Evolutionary conservation across 2,888 invertebrate species (phyloP).

Genomic region (Slavum lentiscoides): DNA sequence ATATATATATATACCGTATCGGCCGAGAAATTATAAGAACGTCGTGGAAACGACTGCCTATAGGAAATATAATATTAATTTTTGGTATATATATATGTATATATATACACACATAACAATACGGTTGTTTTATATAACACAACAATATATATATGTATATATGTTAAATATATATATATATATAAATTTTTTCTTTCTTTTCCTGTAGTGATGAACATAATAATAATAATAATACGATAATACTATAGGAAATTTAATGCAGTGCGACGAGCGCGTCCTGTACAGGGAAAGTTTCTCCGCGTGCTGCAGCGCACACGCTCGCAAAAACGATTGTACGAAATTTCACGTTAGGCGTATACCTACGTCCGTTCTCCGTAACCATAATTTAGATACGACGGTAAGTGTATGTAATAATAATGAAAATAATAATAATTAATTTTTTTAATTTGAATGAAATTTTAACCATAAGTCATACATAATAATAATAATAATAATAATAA

Average conservation of each 20-base stretch:
- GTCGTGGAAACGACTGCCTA: no score
- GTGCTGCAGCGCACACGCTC: slow-evolving; percentile 17
- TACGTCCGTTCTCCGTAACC: slow-evolving; percentile 20
- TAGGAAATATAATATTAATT: neutral
- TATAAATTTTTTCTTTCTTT: slow-evolving; percentile 12
- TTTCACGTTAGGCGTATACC: slow-evolving; percentile 18
- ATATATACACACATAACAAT: neutral
- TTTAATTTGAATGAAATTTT: no score
- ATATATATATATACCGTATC: no score
- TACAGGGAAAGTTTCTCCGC: neutral
- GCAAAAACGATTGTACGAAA: slow-evolving; percentile 23
- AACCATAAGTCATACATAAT: no score
- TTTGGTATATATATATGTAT: neutral
- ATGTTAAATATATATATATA: no score
- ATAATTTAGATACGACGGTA: no score
- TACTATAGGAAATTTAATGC: slow-evolving; percentile 13
- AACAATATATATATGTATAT: slow-evolving; percentile 14
- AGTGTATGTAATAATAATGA: no score
- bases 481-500: no score
- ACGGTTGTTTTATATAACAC: neutral
- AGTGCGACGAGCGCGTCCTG: slow-evolving; percentile 28
- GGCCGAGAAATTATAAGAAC: no score
- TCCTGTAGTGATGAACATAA: neutral
- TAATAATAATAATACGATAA: neutral
- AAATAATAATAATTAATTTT: no score